Base-by-base conservation (phyloP, 1,140 invertebrate genomes). In the Homalodisca vitripennis region DNA sequence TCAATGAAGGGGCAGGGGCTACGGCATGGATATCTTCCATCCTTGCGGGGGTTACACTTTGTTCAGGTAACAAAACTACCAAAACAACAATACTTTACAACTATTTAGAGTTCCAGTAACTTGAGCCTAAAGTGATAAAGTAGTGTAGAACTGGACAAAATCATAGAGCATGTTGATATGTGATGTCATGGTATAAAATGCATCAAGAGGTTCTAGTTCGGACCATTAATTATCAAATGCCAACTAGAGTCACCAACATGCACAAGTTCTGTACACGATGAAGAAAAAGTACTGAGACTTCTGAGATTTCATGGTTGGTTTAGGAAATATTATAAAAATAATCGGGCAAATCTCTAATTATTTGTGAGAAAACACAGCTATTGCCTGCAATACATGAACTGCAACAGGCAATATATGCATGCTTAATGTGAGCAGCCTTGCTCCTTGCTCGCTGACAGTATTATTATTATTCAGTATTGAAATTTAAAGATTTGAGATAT, bases 11-110 rank as follows among this genome's bases (percentile, higher is more conserved):
- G 70, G 87, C 90, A 78, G 89, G 88, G 63, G 84, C 87, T 68
- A 92, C 92, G 12, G 88, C 95, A 10, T 93, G 92, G 90, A 94
- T 98, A 73, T 87, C 92, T 17, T 97, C 95, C 46, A 90, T 98
- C 65, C 85, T 98, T 72, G 91, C 94, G 55, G 95, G 96, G 29
- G 89, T 96, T 31, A 98, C 95, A 1, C 86, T 97, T 65, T 92
- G 94, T 68, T 92, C 93, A 76, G 95, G 94, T 95, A 83, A 87
- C 79, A 41, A 17, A 10, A 41, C 34, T 41, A 17, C 6, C 17
- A 41, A 17, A 41, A 17, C 34, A 17, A 41, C 17, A 41, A 17
- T 17, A 41, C 6, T 10, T 10, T 41, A 6, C 34, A 17, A 41
- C 34, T 17, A 41, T 41, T 41, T 6, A 17, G 34, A 41, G 6